Percentiles rank a stretch among this genome's conserved stretches.
phyloP scores from a whole-genome alignment of 2,113 vertebrate species.

The Sturnira hondurensis region DNA sequence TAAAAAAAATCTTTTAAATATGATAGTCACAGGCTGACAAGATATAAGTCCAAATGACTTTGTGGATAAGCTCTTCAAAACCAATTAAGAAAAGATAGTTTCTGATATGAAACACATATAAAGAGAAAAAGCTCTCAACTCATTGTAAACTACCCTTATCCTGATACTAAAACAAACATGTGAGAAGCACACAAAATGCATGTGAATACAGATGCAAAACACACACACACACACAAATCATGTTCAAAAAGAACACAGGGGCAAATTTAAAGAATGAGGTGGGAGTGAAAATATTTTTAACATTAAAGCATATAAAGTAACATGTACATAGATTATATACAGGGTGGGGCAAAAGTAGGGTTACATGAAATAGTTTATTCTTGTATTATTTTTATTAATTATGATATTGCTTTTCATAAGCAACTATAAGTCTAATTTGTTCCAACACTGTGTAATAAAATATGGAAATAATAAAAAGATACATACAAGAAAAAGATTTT shows the following conservation, averaged over 20 bases:
- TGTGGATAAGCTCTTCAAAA: not conserved
- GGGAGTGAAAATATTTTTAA: not conserved
- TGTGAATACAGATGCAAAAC: not conserved
- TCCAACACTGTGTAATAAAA: not conserved
- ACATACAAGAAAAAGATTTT: not conserved
- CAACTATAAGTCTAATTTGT: not conserved
- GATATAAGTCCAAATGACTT: not conserved
- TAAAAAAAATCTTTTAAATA: not conserved
- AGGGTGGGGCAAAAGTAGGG: not conserved
- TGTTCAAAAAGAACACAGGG: not conserved
- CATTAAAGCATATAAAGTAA: not conserved
- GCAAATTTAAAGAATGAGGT: not conserved
- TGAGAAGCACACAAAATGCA: not conserved
- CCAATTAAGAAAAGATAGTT: not conserved
- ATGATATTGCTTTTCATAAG: not conserved
- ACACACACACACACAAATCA: not conserved
- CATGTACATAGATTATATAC: not conserved
- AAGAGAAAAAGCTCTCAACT: not conserved
- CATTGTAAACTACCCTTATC: not conserved
- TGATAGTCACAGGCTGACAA: not conserved
- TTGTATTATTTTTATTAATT: not conserved
- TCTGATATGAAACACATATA: not conserved
- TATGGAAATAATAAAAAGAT: not conserved
- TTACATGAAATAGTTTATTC: not conserved
- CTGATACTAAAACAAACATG: not conserved